Conservation (phyloP, 1,140 invertebrate species). For the Monochamus saltuarius region DNA sequence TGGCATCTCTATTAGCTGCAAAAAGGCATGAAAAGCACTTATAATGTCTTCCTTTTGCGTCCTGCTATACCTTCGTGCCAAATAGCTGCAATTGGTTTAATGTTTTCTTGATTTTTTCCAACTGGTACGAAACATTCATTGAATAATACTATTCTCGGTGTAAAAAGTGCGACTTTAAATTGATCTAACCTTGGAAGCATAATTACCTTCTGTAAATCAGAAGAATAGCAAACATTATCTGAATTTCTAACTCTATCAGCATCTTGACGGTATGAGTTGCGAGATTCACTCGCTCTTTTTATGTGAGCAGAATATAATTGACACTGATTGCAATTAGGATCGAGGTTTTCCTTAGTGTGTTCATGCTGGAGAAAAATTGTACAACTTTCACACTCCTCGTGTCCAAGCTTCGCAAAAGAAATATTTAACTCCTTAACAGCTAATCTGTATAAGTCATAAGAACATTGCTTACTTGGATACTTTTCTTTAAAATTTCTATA, state of each 20-base stretch:
- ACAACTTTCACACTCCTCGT: conserved; percentile 20
- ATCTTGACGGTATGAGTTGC: neutral
- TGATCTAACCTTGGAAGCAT: neutral
- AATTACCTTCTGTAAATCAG: conserved; percentile 14
- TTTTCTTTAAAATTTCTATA: conserved; percentile 22
- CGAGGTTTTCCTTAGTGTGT: conserved; percentile 9
- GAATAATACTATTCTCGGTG: conserved; percentile 14
- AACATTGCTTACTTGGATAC: conserved; percentile 6
- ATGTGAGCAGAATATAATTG: too few relatives aligned
- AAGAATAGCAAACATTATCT: neutral
- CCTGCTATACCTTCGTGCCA: conserved; percentile 38
- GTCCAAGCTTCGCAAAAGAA: conserved; percentile 17
- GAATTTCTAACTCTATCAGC: too few relatives aligned
- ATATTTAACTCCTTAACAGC: conserved; percentile 12
- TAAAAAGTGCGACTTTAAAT: conserved; percentile 14
- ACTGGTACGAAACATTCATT: conserved; percentile 20
- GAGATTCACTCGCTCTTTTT: too few relatives aligned
- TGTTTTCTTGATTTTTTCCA: neutral
- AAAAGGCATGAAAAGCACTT: conserved; percentile 33
- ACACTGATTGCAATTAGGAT: neutral
- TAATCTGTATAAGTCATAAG: conserved; percentile 14
- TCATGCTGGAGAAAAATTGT: conserved; percentile 3
- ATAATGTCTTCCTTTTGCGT: conserved; percentile 40
- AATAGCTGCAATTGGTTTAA: conserved; percentile 27
- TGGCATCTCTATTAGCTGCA: conserved; percentile 7